Conservation (phyloP, 2,888 invertebrate species). For the Spilarctia lutea region DNA sequence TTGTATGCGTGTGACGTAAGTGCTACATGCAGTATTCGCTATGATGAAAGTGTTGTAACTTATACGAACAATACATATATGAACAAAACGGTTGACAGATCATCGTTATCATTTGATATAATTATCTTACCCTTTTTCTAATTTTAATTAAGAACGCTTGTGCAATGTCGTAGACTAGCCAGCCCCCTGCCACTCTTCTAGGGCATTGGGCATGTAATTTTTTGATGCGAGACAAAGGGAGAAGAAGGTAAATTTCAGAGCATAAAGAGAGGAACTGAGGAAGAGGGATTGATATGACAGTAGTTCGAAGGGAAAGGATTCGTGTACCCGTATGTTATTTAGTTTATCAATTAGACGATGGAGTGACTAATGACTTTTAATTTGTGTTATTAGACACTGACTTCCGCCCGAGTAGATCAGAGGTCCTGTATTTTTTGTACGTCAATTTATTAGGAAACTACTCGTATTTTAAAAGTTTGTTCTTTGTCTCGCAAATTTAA, state of each 20-base stretch:
- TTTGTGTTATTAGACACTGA: not conserved
- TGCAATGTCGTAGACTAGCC: not conserved
- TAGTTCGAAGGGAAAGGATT: not conserved
- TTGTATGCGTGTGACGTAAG: not conserved
- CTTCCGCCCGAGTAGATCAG: not conserved
- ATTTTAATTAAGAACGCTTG: not conserved
- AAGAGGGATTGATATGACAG: not conserved
- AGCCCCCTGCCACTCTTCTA: not conserved
- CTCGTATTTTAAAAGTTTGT: not conserved
- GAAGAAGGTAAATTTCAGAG: not conserved
- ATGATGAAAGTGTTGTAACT: not conserved
- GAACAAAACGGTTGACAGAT: not conserved
- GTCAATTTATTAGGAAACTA: not conserved
- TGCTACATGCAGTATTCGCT: not conserved
- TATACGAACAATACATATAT: no score
- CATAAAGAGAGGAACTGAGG: not conserved
- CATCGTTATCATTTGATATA: not conserved
- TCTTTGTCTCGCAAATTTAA: not conserved
- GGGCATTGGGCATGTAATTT: no score
- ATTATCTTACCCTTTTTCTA: not conserved
- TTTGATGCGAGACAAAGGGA: no score
- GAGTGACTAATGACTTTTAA: constrained; percentile 2
- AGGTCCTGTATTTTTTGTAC: not conserved
- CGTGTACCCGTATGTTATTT: not conserved
- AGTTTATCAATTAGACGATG: not conserved